Percentiles rank a stretch among this genome's conserved stretches.
Evolutionary conservation across 1,140 invertebrate genomes (phyloP).

Genomic region (Goniozus legneri): DNA sequence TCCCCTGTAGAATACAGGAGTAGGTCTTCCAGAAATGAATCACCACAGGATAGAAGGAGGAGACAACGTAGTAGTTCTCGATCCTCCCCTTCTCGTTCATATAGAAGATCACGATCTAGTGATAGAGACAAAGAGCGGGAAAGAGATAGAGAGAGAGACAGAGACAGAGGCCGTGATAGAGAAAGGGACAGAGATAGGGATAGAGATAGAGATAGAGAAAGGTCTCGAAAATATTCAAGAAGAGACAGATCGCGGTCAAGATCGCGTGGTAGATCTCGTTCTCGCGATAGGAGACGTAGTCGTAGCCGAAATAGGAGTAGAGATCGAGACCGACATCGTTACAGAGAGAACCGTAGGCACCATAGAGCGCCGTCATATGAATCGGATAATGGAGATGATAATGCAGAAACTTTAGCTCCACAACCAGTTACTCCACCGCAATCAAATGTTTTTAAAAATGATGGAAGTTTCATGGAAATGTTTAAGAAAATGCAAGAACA

Average conservation of each 20-base stretch:
- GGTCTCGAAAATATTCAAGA: constrained; percentile 35
- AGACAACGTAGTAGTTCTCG: constrained; percentile 38
- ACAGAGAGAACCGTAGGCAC: constrained; percentile 27
- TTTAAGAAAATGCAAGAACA: constrained; percentile 84
- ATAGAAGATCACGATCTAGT: constrained; percentile 37
- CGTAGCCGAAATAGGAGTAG: constrained; percentile 42
- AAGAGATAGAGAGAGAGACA: constrained; percentile 12
- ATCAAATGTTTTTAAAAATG: constrained; percentile 73
- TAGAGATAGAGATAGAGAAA: constrained; percentile 26
- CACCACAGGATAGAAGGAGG: constrained; percentile 37
- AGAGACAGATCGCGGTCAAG: constrained; percentile 37
- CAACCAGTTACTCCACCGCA: constrained; percentile 35
- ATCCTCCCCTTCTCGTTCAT: constrained; percentile 28
- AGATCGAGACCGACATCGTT: constrained; percentile 30
- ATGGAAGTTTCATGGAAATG: constrained; percentile 85
- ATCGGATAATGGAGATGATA: constrained; percentile 30
- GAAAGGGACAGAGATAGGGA: constrained; percentile 29
- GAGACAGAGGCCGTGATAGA: constrained; percentile 9
- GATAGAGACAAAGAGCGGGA: constrained; percentile 24
- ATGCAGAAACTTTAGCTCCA: constrained; percentile 20
- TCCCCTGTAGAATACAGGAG: constrained; percentile 32
- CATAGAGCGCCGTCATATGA: constrained; percentile 35
- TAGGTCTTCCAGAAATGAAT: constrained; percentile 31
- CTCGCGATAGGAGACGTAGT: constrained; percentile 39
- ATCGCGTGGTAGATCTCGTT: constrained; percentile 33